These are phyloP conservation scores for Sphecodes monilicornis DNA, from an alignment of 2,888 invertebrate species.

Conservation along the genomic window DNA sequence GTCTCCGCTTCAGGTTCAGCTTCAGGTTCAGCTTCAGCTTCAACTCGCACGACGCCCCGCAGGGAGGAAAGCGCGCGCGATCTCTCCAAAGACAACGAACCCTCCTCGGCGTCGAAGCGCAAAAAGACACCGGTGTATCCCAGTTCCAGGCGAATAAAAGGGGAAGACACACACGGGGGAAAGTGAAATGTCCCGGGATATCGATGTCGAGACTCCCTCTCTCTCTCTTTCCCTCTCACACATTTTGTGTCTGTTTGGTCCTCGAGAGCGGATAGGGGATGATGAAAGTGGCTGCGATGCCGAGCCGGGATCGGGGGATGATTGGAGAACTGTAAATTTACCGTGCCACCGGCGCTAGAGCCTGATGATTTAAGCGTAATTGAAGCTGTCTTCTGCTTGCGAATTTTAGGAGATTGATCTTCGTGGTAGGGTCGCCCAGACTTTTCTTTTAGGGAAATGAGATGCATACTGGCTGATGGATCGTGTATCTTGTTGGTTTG, in stretches of 20 bases:
- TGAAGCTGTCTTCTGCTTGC: conserved; percentile 6
- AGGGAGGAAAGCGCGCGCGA: conserved; percentile 20
- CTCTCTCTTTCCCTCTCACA: neutral
- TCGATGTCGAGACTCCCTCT: conserved; percentile 36
- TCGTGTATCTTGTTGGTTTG: neutral
- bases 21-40: neutral
- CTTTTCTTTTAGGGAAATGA: conserved; percentile 8
- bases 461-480: neutral
- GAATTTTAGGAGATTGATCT: conserved; percentile 5
- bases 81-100: conserved; percentile 59
- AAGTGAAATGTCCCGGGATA: conserved; percentile 39
- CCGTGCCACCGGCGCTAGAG: conserved; percentile 3
- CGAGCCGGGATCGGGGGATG: neutral
- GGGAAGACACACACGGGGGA: conserved; percentile 15
- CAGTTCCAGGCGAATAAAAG: conserved; percentile 33
- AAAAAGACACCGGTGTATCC: conserved; percentile 20
- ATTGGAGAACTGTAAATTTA: neutral
- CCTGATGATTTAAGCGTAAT: conserved; percentile 9
- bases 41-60: conserved; percentile 15
- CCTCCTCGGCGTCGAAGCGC: conserved; percentile 13
- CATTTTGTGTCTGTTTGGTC: conserved; percentile 29
- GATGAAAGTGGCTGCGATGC: conserved; percentile 22
- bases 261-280: neutral
- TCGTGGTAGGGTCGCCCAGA: neutral
- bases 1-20: neutral